These are phyloP conservation scores for Paraplagusia blochii DNA, from an alignment of 2,113 vertebrate species.

Conservation along the genomic window DNA sequence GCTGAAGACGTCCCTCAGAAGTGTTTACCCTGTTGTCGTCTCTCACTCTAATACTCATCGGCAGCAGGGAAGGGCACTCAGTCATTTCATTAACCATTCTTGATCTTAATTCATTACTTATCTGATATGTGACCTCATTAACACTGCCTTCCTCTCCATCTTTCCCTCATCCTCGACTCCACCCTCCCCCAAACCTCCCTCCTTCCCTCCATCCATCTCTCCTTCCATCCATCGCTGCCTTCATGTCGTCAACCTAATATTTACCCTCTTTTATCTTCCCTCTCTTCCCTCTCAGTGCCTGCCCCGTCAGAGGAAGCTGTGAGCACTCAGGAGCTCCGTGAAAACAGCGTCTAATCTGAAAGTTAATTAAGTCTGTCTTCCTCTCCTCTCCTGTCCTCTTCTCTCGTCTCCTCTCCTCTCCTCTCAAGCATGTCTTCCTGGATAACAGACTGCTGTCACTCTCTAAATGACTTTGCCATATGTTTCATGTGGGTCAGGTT, in stretches of 20 bases:
- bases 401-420: constrained; percentile 54
- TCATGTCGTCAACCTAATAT: constrained; percentile 42
- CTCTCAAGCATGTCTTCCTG: constrained; percentile 57
- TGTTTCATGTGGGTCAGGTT: constrained; percentile 40
- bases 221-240: constrained; percentile 31
- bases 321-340: constrained; percentile 38
- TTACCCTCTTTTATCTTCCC: constrained; percentile 30
- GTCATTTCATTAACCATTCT: constrained; percentile 66
- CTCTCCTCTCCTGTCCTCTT: constrained; percentile 49
- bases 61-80: constrained; percentile 44
- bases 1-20: too few species aligned
- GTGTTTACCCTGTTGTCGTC: neutral
- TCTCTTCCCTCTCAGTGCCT: constrained; percentile 19
- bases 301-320: constrained; percentile 52
- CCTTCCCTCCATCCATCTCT: constrained; percentile 16
- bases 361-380: constrained; percentile 69
- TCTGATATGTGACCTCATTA: constrained; percentile 75
- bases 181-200: constrained; percentile 15
- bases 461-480: constrained; percentile 39
- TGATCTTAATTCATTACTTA: constrained; percentile 70
- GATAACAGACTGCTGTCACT: constrained; percentile 64
- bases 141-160: constrained; percentile 48
- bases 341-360: constrained; percentile 64
- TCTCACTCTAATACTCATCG: constrained; percentile 19
- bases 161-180: constrained; percentile 27